These are phyloP conservation scores for Hemitrygon akajei DNA, from an alignment of 2,797 vertebrate genomes.

Conservation along the genomic window DNA sequence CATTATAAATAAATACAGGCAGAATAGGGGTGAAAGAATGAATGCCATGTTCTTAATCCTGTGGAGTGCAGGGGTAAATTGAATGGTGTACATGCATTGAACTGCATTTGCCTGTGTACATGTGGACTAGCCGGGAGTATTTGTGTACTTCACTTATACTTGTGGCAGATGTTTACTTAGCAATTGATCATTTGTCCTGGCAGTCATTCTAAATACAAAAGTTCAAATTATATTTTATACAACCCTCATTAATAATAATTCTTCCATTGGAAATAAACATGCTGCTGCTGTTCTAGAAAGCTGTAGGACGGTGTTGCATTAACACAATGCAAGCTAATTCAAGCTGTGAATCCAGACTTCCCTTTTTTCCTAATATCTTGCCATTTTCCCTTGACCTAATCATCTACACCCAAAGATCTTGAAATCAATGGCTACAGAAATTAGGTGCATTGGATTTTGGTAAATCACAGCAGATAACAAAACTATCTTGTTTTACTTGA, in stretches of 20 bases:
- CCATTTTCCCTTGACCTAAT: no score
- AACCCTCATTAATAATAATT: not conserved
- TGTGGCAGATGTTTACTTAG: not conserved
- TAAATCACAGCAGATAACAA: no score
- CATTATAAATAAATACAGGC: no score
- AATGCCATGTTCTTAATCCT: not conserved
- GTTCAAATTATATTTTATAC: not conserved
- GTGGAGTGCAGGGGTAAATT: not conserved
- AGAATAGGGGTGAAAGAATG: not conserved
- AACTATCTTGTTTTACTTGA: no score
- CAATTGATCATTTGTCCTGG: not conserved
- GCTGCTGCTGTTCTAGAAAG: not conserved
- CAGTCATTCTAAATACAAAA: not conserved
- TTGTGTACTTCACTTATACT: not conserved
- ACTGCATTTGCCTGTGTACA: not conserved
- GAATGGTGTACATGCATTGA: not conserved
- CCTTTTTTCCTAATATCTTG: no score
- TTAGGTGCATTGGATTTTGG: no score
- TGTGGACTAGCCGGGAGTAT: not conserved
- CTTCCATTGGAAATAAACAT: not conserved
- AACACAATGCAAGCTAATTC: not conserved
- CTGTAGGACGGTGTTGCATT: not conserved
- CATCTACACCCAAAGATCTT: no score
- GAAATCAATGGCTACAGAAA: no score
- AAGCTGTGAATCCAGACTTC: not conserved